phyloP scores from a whole-genome alignment of 2,797 vertebrate genomes.

The Yasuhikotakia modesta region DNA sequence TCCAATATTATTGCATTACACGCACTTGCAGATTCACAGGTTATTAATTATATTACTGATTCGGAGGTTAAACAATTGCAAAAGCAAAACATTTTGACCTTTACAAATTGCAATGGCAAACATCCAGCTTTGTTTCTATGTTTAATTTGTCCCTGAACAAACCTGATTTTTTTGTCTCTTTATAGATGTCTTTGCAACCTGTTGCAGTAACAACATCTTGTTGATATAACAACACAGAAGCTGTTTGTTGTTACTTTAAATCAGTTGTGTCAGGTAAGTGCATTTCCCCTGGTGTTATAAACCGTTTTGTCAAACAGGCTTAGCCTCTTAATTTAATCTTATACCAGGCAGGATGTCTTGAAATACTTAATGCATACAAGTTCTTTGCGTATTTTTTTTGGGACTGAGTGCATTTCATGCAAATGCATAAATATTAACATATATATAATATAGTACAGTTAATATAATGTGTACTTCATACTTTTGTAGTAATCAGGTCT shows the following conservation, averaged over 20 bases:
- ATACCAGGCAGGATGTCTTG: background rate
- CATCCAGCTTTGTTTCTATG: no score
- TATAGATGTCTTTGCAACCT: background rate
- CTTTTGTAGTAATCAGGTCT: background rate
- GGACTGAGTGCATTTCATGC: no score
- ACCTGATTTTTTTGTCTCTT: background rate
- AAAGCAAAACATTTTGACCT: background rate
- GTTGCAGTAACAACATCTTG: slow-evolving; percentile 6
- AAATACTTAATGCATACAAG: background rate
- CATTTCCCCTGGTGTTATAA: slow-evolving; percentile 6
- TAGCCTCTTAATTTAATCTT: background rate
- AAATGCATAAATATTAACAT: no score
- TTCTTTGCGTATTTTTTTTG: no score
- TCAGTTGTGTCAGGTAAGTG: slow-evolving; percentile 2
- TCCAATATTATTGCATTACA: background rate
- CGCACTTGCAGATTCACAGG: slow-evolving; percentile 10
- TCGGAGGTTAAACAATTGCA: background rate
- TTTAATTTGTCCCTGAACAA: background rate
- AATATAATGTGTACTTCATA: no score
- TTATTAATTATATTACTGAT: background rate
- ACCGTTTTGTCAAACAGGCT: background rate
- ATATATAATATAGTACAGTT: no score
- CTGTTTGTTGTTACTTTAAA: slow-evolving; percentile 23
- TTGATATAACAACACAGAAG: slow-evolving; percentile 23
- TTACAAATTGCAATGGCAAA: no score